These are phyloP conservation scores for Adelognathus sp. DNA, from an alignment of 2,888 invertebrate genomes.

Conservation along the genomic window DNA sequence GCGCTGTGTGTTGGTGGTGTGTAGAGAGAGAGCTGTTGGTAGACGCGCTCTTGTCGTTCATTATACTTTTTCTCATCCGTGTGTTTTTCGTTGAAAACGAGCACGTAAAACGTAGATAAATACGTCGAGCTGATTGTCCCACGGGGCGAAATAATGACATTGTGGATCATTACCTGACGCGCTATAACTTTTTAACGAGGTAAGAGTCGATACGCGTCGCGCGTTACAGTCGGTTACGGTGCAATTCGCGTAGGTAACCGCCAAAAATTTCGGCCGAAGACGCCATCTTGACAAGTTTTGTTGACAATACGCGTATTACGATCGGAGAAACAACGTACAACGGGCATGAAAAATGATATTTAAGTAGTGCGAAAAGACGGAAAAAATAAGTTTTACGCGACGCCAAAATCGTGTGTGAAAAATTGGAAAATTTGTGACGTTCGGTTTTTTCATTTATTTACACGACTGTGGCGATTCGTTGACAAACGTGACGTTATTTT, in stretches of 20 bases:
- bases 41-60: constrained; percentile 35
- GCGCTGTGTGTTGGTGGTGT: constrained; percentile 9
- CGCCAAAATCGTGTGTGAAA: no score
- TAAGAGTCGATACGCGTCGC: constrained; percentile 44
- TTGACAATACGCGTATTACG: constrained; percentile 71
- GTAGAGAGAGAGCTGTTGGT: constrained; percentile 29
- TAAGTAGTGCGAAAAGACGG: not conserved
- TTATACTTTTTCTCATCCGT: constrained; percentile 27
- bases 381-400: no score
- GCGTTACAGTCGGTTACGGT: constrained; percentile 25
- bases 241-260: constrained; percentile 68
- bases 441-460: not conserved
- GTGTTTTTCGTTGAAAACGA: not conserved
- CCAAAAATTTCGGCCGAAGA: constrained; percentile 74
- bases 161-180: constrained; percentile 54
- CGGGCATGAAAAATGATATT: not conserved
- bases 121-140: not conserved
- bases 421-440: not conserved
- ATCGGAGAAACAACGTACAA: constrained; percentile 41
- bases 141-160: constrained; percentile 58
- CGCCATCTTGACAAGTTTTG: constrained; percentile 78
- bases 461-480: constrained; percentile 1
- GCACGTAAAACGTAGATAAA: constrained; percentile 44
- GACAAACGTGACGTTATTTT: constrained; percentile 3
- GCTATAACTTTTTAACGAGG: constrained; percentile 48